A percentile compares a stretch with the other conserved stretches of the same genome.
Evolutionary conservation across 2,113 vertebrate species (phyloP).

Genomic region (Caloenas nicobarica): DNA sequence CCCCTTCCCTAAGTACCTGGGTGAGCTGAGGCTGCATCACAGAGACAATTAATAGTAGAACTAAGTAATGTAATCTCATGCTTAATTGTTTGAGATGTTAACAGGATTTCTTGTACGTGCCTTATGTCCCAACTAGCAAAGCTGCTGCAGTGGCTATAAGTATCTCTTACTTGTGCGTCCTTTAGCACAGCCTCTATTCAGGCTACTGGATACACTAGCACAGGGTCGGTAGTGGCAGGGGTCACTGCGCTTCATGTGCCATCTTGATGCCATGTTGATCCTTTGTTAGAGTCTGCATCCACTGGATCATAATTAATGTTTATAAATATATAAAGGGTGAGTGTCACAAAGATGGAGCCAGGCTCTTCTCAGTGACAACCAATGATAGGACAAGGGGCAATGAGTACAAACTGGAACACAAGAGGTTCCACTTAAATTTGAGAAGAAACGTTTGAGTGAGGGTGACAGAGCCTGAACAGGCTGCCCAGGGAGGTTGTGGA

Average conservation of each 20-base stretch:
- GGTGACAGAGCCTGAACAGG: too few relatives aligned
- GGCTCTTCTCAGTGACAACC: too few relatives aligned
- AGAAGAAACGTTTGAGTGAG: too few relatives aligned
- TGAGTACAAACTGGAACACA: too few relatives aligned
- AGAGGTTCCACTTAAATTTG: too few relatives aligned
- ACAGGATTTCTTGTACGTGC: not conserved
- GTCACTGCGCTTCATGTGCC: accelerated
- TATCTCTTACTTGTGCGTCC: accelerated
- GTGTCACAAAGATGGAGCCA: too few relatives aligned
- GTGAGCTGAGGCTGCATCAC: not conserved
- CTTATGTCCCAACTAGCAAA: not conserved
- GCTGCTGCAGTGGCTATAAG: not conserved
- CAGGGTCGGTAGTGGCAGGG: accelerated
- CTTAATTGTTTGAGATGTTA: not conserved
- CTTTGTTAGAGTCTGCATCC: too few relatives aligned
- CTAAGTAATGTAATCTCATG: not conserved
- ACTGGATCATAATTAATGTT: too few relatives aligned
- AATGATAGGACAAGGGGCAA: too few relatives aligned
- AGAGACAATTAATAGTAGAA: not conserved
- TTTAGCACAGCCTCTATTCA: not conserved
- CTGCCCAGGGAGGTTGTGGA: too few relatives aligned
- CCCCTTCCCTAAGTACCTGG: accelerated
- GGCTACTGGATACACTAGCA: not conserved
- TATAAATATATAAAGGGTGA: too few relatives aligned
- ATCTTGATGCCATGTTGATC: accelerated